These are phyloP conservation scores for Nannobrachium achirus DNA, from an alignment of 2,113 vertebrate species.

Conservation along the genomic window DNA sequence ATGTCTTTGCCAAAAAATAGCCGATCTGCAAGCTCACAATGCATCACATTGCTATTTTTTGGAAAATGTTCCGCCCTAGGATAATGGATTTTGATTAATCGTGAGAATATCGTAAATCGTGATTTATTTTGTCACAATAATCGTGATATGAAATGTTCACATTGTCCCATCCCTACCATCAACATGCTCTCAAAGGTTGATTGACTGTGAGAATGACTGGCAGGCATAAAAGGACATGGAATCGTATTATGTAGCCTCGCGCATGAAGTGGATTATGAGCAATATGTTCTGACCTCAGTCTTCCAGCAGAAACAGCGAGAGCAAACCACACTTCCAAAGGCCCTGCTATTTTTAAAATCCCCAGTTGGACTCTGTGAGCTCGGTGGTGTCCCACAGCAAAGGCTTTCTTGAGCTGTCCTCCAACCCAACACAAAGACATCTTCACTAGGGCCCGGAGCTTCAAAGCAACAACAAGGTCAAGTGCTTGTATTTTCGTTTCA, in stretches of 20 bases:
- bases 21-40: too few relatives aligned
- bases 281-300: conserved; percentile 57
- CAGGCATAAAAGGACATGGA: conserved; percentile 34
- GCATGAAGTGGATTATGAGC: conserved; percentile 64
- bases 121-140: too few relatives aligned
- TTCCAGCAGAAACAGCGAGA: conserved; percentile 69
- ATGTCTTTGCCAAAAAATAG: too few relatives aligned
- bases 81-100: too few relatives aligned
- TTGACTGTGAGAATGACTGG: conserved; percentile 54
- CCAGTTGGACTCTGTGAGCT: conserved; percentile 50
- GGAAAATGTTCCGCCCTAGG: too few relatives aligned
- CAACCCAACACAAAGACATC: conserved; percentile 64
- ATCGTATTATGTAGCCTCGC: conserved; percentile 51
- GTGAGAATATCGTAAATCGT: too few relatives aligned
- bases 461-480: conserved; percentile 71
- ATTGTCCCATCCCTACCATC: not conserved
- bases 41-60: too few relatives aligned
- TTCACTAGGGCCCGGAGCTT: conserved; percentile 56
- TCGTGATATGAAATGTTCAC: too few relatives aligned
- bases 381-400: conserved; percentile 66
- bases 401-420: conserved; percentile 51
- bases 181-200: conserved; percentile 44
- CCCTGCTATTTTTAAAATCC: conserved; percentile 73
- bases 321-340: conserved; percentile 63
- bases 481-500: conserved; percentile 54